Evolutionary conservation across 2,113 vertebrate genomes (phyloP).

Genomic region (Pagrus major): DNA sequence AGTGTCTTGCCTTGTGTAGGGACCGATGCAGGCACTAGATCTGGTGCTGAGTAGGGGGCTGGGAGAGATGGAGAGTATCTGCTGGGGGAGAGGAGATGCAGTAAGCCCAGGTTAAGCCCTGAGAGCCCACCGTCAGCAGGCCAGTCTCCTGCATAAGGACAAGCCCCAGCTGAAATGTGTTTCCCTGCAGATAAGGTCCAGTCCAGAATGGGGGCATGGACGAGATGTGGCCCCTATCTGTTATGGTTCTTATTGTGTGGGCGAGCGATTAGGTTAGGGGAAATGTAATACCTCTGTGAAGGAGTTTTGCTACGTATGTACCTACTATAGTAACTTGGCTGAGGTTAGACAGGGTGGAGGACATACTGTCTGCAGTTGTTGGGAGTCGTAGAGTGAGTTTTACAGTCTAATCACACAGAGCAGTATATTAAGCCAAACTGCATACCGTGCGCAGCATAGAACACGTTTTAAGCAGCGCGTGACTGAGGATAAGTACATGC

Average conservation of each 20-base stretch:
- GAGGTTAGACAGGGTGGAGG: slow-evolving; percentile 51
- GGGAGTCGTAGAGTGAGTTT: slow-evolving; percentile 19
- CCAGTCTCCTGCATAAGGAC: slow-evolving; percentile 53
- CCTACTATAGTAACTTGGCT: slow-evolving; percentile 37
- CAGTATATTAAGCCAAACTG: slow-evolving; percentile 22
- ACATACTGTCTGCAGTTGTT: slow-evolving; percentile 33
- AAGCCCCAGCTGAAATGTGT: slow-evolving; percentile 79
- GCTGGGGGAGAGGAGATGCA: slow-evolving; percentile 36
- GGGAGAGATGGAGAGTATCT: slow-evolving; percentile 49
- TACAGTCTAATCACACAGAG: slow-evolving; percentile 21
- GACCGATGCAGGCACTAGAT: slow-evolving; percentile 41
- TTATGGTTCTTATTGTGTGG: slow-evolving; percentile 79
- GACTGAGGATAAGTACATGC: not conserved
- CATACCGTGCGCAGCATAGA: slow-evolving; percentile 12
- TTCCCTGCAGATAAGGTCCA: slow-evolving; percentile 83
- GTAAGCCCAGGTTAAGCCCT: slow-evolving; percentile 78
- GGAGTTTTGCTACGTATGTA: slow-evolving; percentile 62
- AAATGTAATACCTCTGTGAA: slow-evolving; percentile 79
- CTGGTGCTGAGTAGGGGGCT: slow-evolving; percentile 61
- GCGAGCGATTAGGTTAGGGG: slow-evolving; percentile 70
- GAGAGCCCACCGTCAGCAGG: slow-evolving; percentile 77
- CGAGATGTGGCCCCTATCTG: slow-evolving; percentile 79
- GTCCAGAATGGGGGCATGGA: slow-evolving; percentile 74
- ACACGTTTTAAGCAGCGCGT: not conserved
- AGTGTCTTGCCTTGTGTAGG: slow-evolving; percentile 54